A percentile compares a stretch with the other conserved stretches of the same genome.
phyloP scores from a whole-genome alignment of 2,888 invertebrate genomes.

The Acanthacorydalis orientalis region DNA sequence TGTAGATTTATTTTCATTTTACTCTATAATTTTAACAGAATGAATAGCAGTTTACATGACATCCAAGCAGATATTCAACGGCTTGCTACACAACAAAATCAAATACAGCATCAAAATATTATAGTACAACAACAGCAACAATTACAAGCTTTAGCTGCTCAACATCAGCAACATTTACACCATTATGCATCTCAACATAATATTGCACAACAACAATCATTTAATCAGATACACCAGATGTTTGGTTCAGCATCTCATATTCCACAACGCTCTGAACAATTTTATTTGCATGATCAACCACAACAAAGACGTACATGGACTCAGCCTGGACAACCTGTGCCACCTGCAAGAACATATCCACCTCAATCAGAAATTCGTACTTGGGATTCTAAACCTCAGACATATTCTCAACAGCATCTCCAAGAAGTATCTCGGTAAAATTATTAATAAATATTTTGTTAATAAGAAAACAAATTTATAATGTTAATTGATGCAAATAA shows the following conservation, averaged over 20 bases:
- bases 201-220: constrained; percentile 12
- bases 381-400: constrained; percentile 15
- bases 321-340: constrained; percentile 22
- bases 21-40: constrained; percentile 30
- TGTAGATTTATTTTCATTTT: background rate
- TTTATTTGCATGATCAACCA: constrained; percentile 56
- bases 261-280: constrained; percentile 43
- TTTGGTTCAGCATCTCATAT: constrained; percentile 25
- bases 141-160: constrained; percentile 15
- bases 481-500: too few species aligned
- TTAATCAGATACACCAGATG: constrained; percentile 17
- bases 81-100: constrained; percentile 66
- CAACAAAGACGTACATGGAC: constrained; percentile 15
- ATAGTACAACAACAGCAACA: constrained; percentile 35
- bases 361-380: constrained; percentile 15
- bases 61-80: constrained; percentile 88
- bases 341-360: constrained; percentile 33
- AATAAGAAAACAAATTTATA: too few species aligned
- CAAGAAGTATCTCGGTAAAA: constrained; percentile 2
- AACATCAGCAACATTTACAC: constrained; percentile 26
- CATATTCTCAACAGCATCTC: constrained; percentile 6
- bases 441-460: too few species aligned
- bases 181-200: constrained; percentile 23
- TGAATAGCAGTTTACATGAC: constrained; percentile 87
- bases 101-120: constrained; percentile 46